Evolutionary conservation across 2,888 invertebrate genomes (phyloP).

Genomic region (Volucella inanis): DNA sequence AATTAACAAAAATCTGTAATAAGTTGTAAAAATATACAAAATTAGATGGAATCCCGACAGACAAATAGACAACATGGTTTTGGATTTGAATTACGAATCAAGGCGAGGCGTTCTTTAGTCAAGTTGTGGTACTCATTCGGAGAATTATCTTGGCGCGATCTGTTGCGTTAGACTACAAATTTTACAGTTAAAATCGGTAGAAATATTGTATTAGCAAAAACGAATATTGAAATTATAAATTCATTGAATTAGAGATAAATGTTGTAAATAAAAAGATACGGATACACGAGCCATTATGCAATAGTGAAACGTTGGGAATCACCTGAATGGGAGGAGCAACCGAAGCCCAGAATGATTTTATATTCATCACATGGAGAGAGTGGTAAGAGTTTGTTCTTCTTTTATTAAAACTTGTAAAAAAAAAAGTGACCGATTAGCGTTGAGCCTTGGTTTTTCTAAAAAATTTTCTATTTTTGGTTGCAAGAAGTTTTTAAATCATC

Average conservation of each 20-base stretch:
- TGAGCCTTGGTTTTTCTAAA: too few relatives aligned
- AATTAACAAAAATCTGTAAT: conserved; percentile 57
- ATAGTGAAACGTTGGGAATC: conserved; percentile 33
- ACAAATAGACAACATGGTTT: conserved; percentile 24
- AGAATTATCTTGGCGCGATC: background rate
- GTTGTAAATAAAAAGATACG: conserved; percentile 12
- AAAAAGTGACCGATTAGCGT: too few relatives aligned
- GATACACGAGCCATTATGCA: conserved; percentile 14
- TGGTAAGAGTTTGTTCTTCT: conserved; percentile 24
- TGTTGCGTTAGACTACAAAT: background rate
- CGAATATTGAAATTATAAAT: conserved; percentile 13
- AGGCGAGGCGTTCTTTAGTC: conserved; percentile 24
- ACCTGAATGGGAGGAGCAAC: background rate
- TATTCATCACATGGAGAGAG: conserved; percentile 47
- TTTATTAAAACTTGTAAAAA: too few relatives aligned
- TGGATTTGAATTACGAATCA: background rate
- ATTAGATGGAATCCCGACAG: conserved; percentile 15
- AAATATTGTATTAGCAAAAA: background rate
- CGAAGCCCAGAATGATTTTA: conserved; percentile 42
- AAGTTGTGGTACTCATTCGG: conserved; percentile 6
- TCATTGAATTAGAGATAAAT: conserved; percentile 25
- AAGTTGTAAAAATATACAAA: conserved; percentile 53
- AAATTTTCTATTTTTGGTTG: too few relatives aligned
- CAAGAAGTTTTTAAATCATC: too few relatives aligned
- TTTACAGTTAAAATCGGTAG: too few relatives aligned